phyloP scores from a whole-genome alignment of 1,140 invertebrate species.

The Calosoma granatense region DNA sequence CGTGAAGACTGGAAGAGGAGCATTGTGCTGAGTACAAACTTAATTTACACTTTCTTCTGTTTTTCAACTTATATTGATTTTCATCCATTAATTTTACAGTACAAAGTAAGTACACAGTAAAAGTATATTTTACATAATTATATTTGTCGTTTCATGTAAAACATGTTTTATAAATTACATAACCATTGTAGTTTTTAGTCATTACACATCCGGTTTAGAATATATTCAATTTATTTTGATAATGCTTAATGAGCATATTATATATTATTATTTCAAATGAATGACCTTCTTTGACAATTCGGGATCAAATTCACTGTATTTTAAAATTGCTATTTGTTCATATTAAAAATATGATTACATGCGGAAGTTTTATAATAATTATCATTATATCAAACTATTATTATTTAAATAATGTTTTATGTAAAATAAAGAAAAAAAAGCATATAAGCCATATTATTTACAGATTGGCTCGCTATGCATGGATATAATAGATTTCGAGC shows the following conservation, averaged over 20 bases:
- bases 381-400: slow-evolving; percentile 12
- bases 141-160: slow-evolving; percentile 14
- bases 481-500: slow-evolving; percentile 91
- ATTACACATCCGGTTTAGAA: too few species aligned
- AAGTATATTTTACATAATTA: too few species aligned
- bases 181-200: slow-evolving; percentile 15
- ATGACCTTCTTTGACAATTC: too few species aligned
- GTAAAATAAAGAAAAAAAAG: slow-evolving; percentile 10
- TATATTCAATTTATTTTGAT: too few species aligned
- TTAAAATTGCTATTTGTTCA: too few species aligned
- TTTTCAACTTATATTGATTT: slow-evolving; percentile 96
- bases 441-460: slow-evolving; percentile 24
- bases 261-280: too few species aligned
- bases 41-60: slow-evolving; percentile 94
- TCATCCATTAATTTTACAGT: slow-evolving; percentile 83
- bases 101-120: slow-evolving; percentile 76
- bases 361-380: too few species aligned
- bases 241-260: too few species aligned
- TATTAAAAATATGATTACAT: too few species aligned
- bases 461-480: slow-evolving; percentile 91
- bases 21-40: slow-evolving; percentile 91
- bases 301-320: too few species aligned
- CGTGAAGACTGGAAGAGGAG: slow-evolving; percentile 96
- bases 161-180: slow-evolving; percentile 15
- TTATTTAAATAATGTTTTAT: slow-evolving; percentile 14